Base-by-base conservation (phyloP, 2,113 vertebrate species). In the Rhadina sibilatrix region DNA sequence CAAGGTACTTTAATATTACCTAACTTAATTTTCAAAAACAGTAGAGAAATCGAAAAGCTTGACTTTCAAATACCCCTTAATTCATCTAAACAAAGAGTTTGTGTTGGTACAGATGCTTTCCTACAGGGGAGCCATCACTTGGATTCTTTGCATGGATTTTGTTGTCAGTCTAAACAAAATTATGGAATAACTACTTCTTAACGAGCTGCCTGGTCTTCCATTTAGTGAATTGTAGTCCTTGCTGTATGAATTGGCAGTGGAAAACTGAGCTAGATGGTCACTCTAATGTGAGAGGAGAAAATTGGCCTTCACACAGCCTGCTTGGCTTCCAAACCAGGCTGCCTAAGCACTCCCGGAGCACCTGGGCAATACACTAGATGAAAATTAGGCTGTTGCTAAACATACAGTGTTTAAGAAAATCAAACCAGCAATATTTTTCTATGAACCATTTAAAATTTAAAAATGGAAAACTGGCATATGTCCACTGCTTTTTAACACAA, bases 121-220 rank as follows among this genome's bases (percentile, higher is more conserved):
- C 47, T 91, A 77, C 15, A 70, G 31, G 27, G 64, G 37, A 94
- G 84, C 63, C 54, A 85, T 66, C 56, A 68, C n/a, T 80, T 93
- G 75, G 79, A 94, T 70, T 47, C 24, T 65, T 79, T 89, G 63
- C 81, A 66, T 59, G 28, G 38, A 80, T 91, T 92, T 91, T 91
- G 52, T 77, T 85, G 50, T 74, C 78, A 94, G 54, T 49, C n/a
- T 96, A 59, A 91, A 71, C 57, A 80, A 95, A 90, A 96, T 89
- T 80, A 46, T 75, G 70, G 84, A 93, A 80, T 63, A 89, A 95
- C 57, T 80, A 49, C 66, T 93, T 86, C 87, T 59, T 86, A 93
- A 89, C 78, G 81, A 94, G 78, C 59, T 92, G 68, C 37, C 56
- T 79, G 83, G 70, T 93, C 77, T 82, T 90, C 47, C 66, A 83